Evolutionary conservation across 1,140 invertebrate genomes (phyloP), one percentile per base, ranked within the genome.

Genomic region (Pseudomyrmex pallidus): DNA sequence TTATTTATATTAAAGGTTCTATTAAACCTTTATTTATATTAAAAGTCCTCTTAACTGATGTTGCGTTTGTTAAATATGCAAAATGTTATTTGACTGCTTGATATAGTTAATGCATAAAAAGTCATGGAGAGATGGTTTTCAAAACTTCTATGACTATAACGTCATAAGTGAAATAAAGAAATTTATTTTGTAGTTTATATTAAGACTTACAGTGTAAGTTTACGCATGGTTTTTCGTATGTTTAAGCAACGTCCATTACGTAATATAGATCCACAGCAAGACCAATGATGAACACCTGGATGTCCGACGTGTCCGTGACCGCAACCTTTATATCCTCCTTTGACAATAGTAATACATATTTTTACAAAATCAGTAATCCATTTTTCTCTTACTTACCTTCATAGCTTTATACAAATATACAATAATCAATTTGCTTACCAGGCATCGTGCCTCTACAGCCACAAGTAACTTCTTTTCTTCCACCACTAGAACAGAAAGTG

Each of bases 281-380:
- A 97, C 97, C 97, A 97, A 93, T 97, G 97, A 56, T 96, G 94
- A 74, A 95, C 92, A 56, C 97, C 96, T 15, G 97, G 97, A 95
- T 97, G 97, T 25, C 96, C 97, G 59, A 95, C 93, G 91, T 97
- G 97, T 20, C 97, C 97, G 94, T 97, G 97, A 0, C 97, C 97
- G 90, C 97, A 97, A 88, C 97, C 97, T 91, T 95, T 95, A 88
- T 97, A 97, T 20, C 97, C 97, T 67, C 96, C 96, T 89, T 91
- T 83, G 78, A 8, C 35, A 72, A 48, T 25, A 90, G 63, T 66
- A 88, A 76, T 67, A 85, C 84, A 56, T 74, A 56, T 74, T 17
- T 9, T 61, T 70, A 35, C 35, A 35, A 35, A 35, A 35, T 35
- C 57, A 90, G 63, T 66, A 88, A 76, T 67, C 83, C 84, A 56